Evolutionary conservation across 2,797 vertebrate species (phyloP).

Genomic region (Ara ararauna): DNA sequence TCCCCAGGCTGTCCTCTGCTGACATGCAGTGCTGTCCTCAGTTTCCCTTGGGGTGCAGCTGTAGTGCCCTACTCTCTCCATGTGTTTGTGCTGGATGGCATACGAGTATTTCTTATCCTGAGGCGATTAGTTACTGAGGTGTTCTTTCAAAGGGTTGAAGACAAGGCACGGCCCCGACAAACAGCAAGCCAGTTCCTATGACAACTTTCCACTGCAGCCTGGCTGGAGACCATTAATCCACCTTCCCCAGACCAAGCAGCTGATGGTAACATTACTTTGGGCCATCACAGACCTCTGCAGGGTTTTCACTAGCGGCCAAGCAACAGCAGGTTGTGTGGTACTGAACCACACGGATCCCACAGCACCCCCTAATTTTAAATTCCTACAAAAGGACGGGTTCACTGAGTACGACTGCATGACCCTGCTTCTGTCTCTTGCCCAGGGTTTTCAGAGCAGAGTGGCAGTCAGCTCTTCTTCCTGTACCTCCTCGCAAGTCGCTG

Average conservation of each 20-base stretch:
- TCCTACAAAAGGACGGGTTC: not conserved
- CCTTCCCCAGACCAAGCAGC: slow-evolving; percentile 9
- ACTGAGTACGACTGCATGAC: fast-evolving
- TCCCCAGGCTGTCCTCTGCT: not conserved
- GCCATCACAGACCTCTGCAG: not conserved
- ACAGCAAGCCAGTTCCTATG: slow-evolving; percentile 43
- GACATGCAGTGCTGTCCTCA: not conserved
- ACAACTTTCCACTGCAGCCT: slow-evolving; percentile 60
- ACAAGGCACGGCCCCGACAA: not conserved
- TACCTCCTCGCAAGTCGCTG: fast-evolving
- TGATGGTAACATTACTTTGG: fast-evolving
- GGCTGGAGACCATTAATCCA: slow-evolving; percentile 14
- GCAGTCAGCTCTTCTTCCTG: not conserved
- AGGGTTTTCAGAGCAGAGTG: not conserved
- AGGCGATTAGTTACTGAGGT: not conserved
- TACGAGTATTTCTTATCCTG: not conserved
- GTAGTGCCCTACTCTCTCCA: not conserved
- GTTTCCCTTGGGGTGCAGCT: not conserved
- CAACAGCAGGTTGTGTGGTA: not conserved
- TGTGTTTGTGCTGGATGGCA: not conserved
- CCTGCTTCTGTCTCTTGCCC: not conserved
- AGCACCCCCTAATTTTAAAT: not conserved
- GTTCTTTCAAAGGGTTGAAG: not conserved
- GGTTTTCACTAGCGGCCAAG: not conserved
- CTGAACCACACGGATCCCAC: not conserved